Evolutionary conservation across 2,888 invertebrate species (phyloP), one percentile per base, ranked within the genome.

Genomic region (Epirrita christyi): DNA sequence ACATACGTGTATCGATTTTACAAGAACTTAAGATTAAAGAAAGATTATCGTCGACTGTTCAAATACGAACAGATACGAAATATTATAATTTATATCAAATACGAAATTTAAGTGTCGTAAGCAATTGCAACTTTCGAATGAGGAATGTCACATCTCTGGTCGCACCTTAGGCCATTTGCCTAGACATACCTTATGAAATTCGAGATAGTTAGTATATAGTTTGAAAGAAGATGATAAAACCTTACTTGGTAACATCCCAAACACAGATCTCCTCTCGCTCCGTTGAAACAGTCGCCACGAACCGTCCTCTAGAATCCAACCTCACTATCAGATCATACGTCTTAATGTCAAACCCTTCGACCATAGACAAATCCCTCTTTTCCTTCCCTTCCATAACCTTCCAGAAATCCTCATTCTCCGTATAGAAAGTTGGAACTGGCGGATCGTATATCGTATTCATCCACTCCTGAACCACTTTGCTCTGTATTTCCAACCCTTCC

Each of bases 181-280:
- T 21, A 21, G 2, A 21, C 4, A 4, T 21, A 2, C 21, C 21
- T n/a, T n/a, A n/a, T n/a, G n/a, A 21, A 21, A 21, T 21, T 21
- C 21, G 4, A 21, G 21, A 4, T 21, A 21, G 4, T 21, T 21
- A 21, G 21, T 4, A 21, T 21, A 4, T 3, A 21, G 21, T 21
- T n/a, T n/a, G n/a, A n/a, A n/a, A n/a, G n/a, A n/a, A n/a, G n/a
- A n/a, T n/a, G 4, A 21, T 27, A 29, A 38, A n/a, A 15, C 75
- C 86, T 84, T 59, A 90, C 91, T 78, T 83, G 0, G 80, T 72
- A 11, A 96, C 94, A 88, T 97, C 95, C 96, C 97, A 97, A 7
- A 97, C 96, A 70, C 94, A 94, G 38, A 97, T 94, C 82, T 96
- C 96, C 69, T 96, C 96, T 8, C 94, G 85, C 51, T 94, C 94